Evolutionary conservation across 2,797 vertebrate species (phyloP), one percentile per base, ranked within the genome.

Genomic region (Acrossocheilus fasciatus): DNA sequence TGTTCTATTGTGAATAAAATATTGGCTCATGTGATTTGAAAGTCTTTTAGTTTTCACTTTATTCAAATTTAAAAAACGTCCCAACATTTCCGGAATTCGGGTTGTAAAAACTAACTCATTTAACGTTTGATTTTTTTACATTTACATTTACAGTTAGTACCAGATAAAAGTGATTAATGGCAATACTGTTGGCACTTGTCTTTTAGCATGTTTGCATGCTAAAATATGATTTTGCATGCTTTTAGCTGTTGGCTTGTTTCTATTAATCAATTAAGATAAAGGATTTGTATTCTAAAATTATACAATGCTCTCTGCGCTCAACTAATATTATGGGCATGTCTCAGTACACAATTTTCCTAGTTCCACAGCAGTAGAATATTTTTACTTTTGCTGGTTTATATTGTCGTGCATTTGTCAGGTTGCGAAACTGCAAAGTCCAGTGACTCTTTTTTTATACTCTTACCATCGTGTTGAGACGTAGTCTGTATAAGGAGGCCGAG

Each of bases 401-500:
- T 43, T 43, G 11, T n/a, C 15, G 70, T 45, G 70, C 6, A 26
- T 45, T 73, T 73, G n/a, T 73, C 23, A 43, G 69, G 20, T 72
- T 72, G 39, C n/a, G 23, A 72, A 72, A 41, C 2, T 17, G 7
- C 20, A 70, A 57, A 70, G 3, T 50, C 3, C 15, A 75, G 72
- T 50, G n/a, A 64, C 41, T 41, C 34, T 80, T 34, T 50, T 11
- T 41, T 66, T 68, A 66, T 66, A 45, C 18, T 92, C 96, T 95
- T 90, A 99, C 98, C 98, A 99, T 93, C 98, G 95, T 43, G 98
- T 99, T 76, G 98, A 99, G 5, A 99, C 98, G 36, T 99, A 99
- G 93, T 99, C 98, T 47, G 98, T 99, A 86, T 99, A 99, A 0
- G 98, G 98, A 76, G 98, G 98, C 82, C 97, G 97, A 86, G 98